phyloP scores from a whole-genome alignment of 2,113 vertebrate genomes.

The Clarias batrachus region DNA sequence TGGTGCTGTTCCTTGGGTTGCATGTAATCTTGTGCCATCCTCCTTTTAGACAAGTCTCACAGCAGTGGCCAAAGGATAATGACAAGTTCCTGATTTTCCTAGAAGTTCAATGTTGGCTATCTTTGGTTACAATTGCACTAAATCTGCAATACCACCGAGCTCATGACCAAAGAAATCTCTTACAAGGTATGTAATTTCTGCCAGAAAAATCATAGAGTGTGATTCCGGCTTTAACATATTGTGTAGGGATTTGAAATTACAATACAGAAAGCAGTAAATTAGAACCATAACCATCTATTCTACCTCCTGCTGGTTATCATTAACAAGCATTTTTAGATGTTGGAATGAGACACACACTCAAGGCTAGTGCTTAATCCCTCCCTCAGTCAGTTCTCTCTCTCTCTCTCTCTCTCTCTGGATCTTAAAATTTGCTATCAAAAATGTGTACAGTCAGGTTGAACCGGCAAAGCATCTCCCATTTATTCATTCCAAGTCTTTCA shows the following conservation, averaged over 20 bases:
- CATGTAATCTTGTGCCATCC: background rate
- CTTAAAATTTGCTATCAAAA: constrained; percentile 26
- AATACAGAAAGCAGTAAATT: background rate
- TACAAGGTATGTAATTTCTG: background rate
- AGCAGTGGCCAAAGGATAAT: background rate
- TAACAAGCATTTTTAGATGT: background rate
- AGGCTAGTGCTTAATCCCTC: constrained; percentile 18
- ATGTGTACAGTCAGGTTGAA: constrained; percentile 21
- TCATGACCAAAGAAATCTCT: background rate
- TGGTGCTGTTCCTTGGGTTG: background rate
- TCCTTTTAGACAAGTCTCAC: background rate
- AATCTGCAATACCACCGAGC: background rate
- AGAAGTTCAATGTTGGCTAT: background rate
- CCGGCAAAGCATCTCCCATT: constrained; percentile 10
- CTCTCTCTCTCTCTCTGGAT: constrained; percentile 17
- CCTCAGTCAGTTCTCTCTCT: background rate
- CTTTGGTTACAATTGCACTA: background rate
- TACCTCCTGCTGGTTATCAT: background rate
- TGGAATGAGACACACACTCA: constrained; percentile 30
- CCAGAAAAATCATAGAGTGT: background rate
- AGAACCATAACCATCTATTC: background rate
- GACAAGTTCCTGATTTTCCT: background rate
- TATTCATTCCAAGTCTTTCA: constrained; percentile 30
- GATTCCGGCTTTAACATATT: background rate
- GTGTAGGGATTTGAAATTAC: background rate